A percentile compares a stretch with the other conserved stretches of the same genome.
These are phyloP conservation scores for Lynx canadensis DNA, from an alignment of 2,113 vertebrate genomes.

Conservation along the genomic window DNA sequence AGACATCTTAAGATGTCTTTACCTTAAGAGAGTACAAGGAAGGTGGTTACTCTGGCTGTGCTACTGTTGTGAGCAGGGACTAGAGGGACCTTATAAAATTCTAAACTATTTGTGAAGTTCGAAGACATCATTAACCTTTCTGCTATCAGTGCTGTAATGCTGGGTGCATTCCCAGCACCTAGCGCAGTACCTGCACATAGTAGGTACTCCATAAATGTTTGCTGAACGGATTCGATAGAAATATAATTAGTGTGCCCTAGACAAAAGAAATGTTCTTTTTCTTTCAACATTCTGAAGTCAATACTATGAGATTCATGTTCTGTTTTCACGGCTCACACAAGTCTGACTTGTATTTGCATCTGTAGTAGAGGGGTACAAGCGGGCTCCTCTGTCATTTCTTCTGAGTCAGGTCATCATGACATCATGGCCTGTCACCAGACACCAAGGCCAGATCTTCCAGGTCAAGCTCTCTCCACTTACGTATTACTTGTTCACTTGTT, in stretches of 20 bases:
- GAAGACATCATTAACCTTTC: not conserved
- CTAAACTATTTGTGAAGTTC: not conserved
- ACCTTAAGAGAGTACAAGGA: too few relatives aligned
- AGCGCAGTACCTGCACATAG: not conserved
- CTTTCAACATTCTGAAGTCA: not conserved
- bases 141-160: not conserved
- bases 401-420: not conserved
- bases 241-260: not conserved
- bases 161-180: not conserved
- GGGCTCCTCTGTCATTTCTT: not conserved
- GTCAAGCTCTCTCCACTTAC: not conserved
- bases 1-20: not conserved
- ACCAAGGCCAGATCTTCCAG: not conserved
- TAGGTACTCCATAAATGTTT: not conserved
- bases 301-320: not conserved
- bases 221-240: not conserved
- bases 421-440: not conserved
- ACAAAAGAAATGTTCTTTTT: not conserved
- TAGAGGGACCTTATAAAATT: not conserved
- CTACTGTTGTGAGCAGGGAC: not conserved
- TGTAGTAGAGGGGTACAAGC: not conserved
- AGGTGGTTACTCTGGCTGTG: not conserved
- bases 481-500: not conserved
- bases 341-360: not conserved
- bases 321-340: not conserved